Evolutionary conservation across 2,113 vertebrate genomes (phyloP), one percentile per base, ranked within the genome.

Genomic region (Bos indicus): DNA sequence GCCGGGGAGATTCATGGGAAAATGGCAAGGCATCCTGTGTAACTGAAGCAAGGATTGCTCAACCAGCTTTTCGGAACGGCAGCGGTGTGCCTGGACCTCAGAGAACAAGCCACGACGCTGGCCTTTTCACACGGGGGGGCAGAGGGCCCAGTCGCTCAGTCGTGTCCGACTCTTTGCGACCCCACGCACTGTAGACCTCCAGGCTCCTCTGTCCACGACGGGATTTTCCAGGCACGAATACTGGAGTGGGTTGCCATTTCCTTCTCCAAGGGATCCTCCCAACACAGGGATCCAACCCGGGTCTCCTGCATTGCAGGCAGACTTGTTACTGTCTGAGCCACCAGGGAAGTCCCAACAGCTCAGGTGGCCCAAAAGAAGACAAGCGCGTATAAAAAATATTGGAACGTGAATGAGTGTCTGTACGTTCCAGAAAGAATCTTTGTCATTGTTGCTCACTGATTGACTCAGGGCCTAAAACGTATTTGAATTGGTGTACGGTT

Each of bases 211-310:
- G n/a, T 23, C 67, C 67, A 12, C 5, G 10, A 12, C 11, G 2
- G n/a, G n/a, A 23, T 40, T 71, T 1, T 40, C n/a, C 67, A 71
- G 67, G 19, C n/a, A 6, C 23, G n/a, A 40, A 23, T 13, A 71
- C 19, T 40, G n/a, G 67, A 23, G 67, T 12, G 10, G 67, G n/a
- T 71, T 12, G 10, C 2, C n/a, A 6, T 12, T 40, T 12, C 19
- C 21, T 71, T 71, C 19, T 71, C 67, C 67, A 71, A 19, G n/a
- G 67, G 19, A 12, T 6, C 67, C 23, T 40, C 67, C n/a, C n/a
- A 23, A 36, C 19, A 5, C 67, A 36, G 67, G n/a, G n/a, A 36
- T 6, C n/a, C n/a, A 23, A 40, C 9, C 2, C 0, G 2, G 19
- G 67, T 12, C n/a, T 23, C 64, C 67, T 40, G 67, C n/a, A 23